These are phyloP conservation scores for Drosophila anomalata DNA, from an alignment of 2,888 invertebrate species.

Conservation along the genomic window DNA sequence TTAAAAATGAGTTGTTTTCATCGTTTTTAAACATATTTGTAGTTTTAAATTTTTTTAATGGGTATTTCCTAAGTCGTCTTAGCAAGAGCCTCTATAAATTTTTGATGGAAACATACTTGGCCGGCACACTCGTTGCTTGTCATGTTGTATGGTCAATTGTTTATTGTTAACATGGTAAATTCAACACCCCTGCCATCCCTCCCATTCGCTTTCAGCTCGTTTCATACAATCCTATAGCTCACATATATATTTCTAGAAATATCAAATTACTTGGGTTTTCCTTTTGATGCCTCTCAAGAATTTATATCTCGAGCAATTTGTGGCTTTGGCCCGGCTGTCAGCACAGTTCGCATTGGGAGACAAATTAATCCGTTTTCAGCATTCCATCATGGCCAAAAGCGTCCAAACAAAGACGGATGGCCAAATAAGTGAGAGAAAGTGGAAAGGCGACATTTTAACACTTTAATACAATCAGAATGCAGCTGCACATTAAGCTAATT, in stretches of 20 bases:
- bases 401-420: conserved; percentile 16
- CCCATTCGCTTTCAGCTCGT: neutral
- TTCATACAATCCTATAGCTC: neutral
- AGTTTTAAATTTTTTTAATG: neutral
- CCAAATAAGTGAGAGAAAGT: neutral
- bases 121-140: conserved; percentile 52
- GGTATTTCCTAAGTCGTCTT: neutral
- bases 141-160: conserved; percentile 74
- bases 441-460: conserved; percentile 14
- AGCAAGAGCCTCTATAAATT: neutral
- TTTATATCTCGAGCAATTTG: conserved; percentile 43
- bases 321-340: conserved; percentile 48
- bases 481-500: conserved; percentile 40
- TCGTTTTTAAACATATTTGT: neutral
- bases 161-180: conserved; percentile 67
- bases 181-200: conserved; percentile 12
- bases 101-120: conserved; percentile 44
- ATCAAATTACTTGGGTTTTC: conserved; percentile 51
- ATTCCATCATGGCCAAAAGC: conserved; percentile 30
- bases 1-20: neutral
- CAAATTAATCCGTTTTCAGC: conserved; percentile 51
- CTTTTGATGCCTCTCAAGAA: conserved; percentile 20
- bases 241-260: conserved; percentile 27
- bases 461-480: conserved; percentile 38
- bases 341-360: conserved; percentile 30